Conservation (phyloP, 2,113 vertebrate genomes). For the Callocephalon fimbriatum region DNA sequence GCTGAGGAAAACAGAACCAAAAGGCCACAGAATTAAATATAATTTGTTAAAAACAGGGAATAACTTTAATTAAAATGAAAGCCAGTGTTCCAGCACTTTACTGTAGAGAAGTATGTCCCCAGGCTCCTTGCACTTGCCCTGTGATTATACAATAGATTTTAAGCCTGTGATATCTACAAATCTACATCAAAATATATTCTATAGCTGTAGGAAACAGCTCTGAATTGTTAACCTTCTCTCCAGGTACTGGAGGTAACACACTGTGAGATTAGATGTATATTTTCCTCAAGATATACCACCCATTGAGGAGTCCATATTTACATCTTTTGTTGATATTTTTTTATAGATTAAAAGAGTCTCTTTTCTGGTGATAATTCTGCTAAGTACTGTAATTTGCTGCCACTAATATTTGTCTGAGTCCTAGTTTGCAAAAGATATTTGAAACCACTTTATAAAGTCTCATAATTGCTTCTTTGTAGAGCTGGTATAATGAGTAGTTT, state of each 20-base stretch:
- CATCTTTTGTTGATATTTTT: conserved; percentile 89
- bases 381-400: conserved; percentile 89
- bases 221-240: conserved; percentile 87
- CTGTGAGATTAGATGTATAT: conserved; percentile 89
- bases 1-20: conserved; percentile 18
- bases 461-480: conserved; percentile 86
- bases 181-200: conserved; percentile 84
- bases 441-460: conserved; percentile 84
- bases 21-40: conserved; percentile 59
- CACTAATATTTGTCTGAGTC: conserved; percentile 89
- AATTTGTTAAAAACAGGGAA: conserved; percentile 71
- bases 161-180: conserved; percentile 83
- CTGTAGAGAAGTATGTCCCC: conserved; percentile 64
- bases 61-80: conserved; percentile 69
- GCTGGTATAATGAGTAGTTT: conserved; percentile 82
- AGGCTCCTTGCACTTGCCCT: conserved; percentile 74
- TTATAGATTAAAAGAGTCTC: conserved; percentile 87
- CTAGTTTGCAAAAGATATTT: conserved; percentile 88
- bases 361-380: conserved; percentile 88
- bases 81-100: conserved; percentile 44
- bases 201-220: conserved; percentile 80
- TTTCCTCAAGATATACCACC: conserved; percentile 86
- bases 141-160: conserved; percentile 82
- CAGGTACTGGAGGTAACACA: conserved; percentile 82
- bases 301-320: conserved; percentile 86